Evolutionary conservation across 2,888 invertebrate species (phyloP).

Genomic region (Chalcis sispes): DNA sequence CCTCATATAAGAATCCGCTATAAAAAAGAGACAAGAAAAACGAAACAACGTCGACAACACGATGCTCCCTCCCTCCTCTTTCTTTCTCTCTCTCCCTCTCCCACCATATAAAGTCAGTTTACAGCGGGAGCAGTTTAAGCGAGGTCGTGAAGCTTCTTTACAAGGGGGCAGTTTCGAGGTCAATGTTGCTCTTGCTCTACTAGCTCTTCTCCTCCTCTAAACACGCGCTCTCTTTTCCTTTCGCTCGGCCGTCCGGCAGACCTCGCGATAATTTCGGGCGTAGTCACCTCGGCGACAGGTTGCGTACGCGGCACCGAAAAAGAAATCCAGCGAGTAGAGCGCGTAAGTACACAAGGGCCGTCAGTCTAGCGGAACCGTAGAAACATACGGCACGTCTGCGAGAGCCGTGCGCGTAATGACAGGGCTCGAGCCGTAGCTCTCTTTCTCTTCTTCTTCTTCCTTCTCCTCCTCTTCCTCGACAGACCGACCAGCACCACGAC

Average conservation of each 20-base stretch:
- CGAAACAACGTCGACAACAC: too few relatives aligned
- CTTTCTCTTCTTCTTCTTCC: constrained; percentile 34
- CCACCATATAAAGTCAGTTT: background rate
- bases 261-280: constrained; percentile 29
- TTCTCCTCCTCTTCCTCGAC: constrained; percentile 28
- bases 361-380: constrained; percentile 69
- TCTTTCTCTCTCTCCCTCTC: too few relatives aligned
- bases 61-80: too few relatives aligned
- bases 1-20: too few relatives aligned
- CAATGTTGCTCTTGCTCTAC: constrained; percentile 32
- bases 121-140: background rate
- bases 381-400: constrained; percentile 73
- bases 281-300: constrained; percentile 47
- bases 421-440: constrained; percentile 63
- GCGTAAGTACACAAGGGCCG: too few relatives aligned
- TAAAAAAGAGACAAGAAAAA: too few relatives aligned
- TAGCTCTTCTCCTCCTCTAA: background rate
- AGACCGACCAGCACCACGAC: constrained; percentile 35
- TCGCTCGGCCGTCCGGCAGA: too few relatives aligned
- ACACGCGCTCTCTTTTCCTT: background rate
- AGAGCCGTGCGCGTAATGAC: constrained; percentile 67
- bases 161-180: constrained; percentile 46
- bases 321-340: constrained; percentile 47
- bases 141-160: background rate
- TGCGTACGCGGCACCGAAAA: constrained; percentile 28